Evolutionary conservation across 1,140 invertebrate genomes (phyloP).

Genomic region (Hydropsyche tenuis): DNA sequence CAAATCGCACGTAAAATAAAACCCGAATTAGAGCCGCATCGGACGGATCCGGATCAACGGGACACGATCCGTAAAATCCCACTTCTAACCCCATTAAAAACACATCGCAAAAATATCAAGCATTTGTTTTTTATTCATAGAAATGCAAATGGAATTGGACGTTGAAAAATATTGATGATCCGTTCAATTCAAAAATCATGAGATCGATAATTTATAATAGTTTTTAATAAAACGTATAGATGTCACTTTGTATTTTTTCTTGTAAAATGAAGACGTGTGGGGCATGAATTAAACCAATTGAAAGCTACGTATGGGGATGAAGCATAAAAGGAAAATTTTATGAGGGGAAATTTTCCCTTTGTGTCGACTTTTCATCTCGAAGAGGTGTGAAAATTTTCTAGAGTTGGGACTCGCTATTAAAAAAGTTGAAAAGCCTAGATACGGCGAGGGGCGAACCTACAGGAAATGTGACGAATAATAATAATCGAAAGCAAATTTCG

Average conservation of each 20-base stretch:
- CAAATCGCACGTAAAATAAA: constrained; percentile 18
- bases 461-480: constrained; percentile 1
- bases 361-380: neutral
- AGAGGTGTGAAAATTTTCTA: constrained; percentile 14
- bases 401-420: constrained; percentile 1
- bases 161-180: too few species aligned
- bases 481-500: neutral
- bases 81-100: too few species aligned
- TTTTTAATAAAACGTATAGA: neutral
- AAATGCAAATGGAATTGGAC: too few species aligned
- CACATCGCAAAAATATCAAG: too few species aligned
- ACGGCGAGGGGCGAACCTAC: neutral
- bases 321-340: neutral
- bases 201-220: neutral
- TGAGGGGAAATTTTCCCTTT: neutral
- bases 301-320: neutral
- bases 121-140: too few species aligned
- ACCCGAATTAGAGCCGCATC: constrained; percentile 4
- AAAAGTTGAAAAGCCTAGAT: constrained; percentile 3
- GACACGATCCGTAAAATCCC: too few species aligned
- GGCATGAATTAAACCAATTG: constrained; percentile 6
- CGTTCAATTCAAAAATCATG: too few species aligned
- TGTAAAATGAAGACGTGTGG: neutral
- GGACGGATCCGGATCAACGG: neutral
- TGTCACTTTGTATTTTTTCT: neutral